Evolutionary conservation across 2,888 invertebrate species (phyloP).

Genomic region (Polylopha cassiicola): DNA sequence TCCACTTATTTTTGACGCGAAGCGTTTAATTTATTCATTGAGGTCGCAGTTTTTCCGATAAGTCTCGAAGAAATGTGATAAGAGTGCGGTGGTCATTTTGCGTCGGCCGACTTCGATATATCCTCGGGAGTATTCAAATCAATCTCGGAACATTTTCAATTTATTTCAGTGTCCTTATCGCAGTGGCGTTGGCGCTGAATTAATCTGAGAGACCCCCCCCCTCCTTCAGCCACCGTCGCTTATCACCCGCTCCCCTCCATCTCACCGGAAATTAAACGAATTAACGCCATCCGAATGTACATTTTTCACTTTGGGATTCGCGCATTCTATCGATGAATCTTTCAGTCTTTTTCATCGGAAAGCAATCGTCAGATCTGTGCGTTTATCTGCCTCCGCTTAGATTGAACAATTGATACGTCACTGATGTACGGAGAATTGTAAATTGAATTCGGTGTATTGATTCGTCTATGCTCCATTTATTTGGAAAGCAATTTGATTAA

Average conservation of each 20-base stretch:
- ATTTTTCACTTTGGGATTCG: constrained; percentile 75
- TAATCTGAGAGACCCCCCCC: constrained; percentile 67
- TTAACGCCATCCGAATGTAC: constrained; percentile 78
- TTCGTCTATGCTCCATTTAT: constrained; percentile 68
- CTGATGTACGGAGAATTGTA: constrained; percentile 71
- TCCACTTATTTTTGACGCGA: constrained; percentile 40
- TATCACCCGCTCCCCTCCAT: constrained; percentile 38
- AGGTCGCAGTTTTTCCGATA: constrained; percentile 44
- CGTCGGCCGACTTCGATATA: constrained; percentile 58
- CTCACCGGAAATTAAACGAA: constrained; percentile 79
- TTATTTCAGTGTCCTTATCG: constrained; percentile 77
- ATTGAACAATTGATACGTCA: constrained; percentile 75
- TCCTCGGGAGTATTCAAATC: constrained; percentile 74
- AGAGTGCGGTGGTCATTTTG: constrained; percentile 55
- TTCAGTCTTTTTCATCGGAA: constrained; percentile 69
- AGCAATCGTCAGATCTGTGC: constrained; percentile 65
- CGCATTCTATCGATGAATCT: constrained; percentile 73
- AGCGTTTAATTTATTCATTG: constrained; percentile 56
- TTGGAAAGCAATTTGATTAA: constrained; percentile 66
- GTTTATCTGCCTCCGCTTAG: constrained; percentile 72
- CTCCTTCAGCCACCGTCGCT: constrained; percentile 33
- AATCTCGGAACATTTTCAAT: constrained; percentile 78
- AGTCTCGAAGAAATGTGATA: constrained; percentile 37
- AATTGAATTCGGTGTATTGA: constrained; percentile 72
- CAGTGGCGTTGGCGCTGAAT: constrained; percentile 73